Base-by-base conservation (phyloP, 2,797 vertebrate species). In the Anabacerthia variegaticeps region DNA sequence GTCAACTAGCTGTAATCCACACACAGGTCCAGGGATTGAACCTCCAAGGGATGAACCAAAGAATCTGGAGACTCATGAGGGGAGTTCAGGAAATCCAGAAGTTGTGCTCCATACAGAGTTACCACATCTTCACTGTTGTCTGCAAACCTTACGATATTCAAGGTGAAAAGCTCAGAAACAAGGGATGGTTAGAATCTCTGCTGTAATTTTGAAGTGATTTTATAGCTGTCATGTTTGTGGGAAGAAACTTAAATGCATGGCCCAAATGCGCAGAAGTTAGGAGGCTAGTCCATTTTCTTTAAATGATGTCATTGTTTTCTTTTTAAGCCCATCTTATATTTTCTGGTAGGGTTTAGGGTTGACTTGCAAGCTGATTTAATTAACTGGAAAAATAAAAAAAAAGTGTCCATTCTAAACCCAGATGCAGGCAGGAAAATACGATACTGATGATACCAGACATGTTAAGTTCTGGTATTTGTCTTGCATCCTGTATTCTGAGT, bases 1-100 rank as follows among this genome's bases (percentile, higher is more conserved):
- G 27, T 27, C 44, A 62, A 9, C 27, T 46, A n/a, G 23, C 32
- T 79, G 43, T 46, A 83, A 56, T 37, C 43, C 34, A 66, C 14
- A 22, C 23, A 23, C 26, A 49, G 37, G 32, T 24, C 12, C 1
- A 3, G n/a, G 0, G n/a, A 8, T 41, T 44, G 17, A n/a, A 8
- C 10, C 27, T 65, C 43, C 48, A 87, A 56, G 54, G 46, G 81
- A 63, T 41, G n/a, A 75, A 41, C 66, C 37, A 59, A 77, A 55
- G n/a, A 37, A 41, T 37, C 69, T 49, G 28, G 44, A 48, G 52
- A 44, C 10, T 77, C 8, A 0, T 63, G 23, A 56, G 26, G 28
- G 7, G 4, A 68, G 12, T 46, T 80, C 0, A 9, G 28, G 65
- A 72, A 77, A 74, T 63, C 18, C 44, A 48, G 32, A 87, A 65